Evolutionary conservation across 2,113 vertebrate species (phyloP), one percentile per base, ranked within the genome.

Genomic region (Prunella fulvescens): DNA sequence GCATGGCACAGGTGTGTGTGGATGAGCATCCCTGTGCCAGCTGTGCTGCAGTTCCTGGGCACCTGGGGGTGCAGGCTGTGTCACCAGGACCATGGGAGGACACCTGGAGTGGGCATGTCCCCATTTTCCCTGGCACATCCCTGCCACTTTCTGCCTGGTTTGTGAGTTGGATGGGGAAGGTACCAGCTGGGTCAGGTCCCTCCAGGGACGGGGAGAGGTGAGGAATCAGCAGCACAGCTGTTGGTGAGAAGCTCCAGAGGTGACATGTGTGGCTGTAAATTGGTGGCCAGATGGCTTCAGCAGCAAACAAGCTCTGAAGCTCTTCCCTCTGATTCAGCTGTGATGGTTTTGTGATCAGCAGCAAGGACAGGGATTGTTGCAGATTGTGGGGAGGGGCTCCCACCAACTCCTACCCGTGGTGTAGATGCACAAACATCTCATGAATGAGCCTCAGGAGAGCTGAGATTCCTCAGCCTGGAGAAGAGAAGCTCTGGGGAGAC

Each of bases 401-500:
- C 40, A 35, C 39, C 40, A 60, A 7, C 57, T 60, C 37, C 50
- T 44, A 7, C 3, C 3, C 0, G 0, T 28, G 24, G 5, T 62
- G 39, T 19, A 47, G 37, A 8, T 5, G 4, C 54, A 23, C 22
- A 48, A 47, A 16, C 11, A 10, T 33, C 45, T 53, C 10, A 2
- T 39, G 28, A 29, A 10, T 22, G 7, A 74, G 67, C 29, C 40
- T 86, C 47, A n/a, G 54, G 31, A 54, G 47, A 72, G 33, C 57
- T 72, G 67, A 51, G 33, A 8, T 13, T 53, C 26, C 26, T 67
- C 62, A 67, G 24, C n/a, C 28, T 39, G 62, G 19, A 47, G 51
- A 45, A 45, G 16, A 45, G 61, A 56, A 66, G 62, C 20, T 67
- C n/a, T 39, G 28, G n/a, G 28, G 7, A 44, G 39, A 65, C 9